Base-by-base conservation (phyloP, 2,888 invertebrate species). In the Cantharis nigra region DNA sequence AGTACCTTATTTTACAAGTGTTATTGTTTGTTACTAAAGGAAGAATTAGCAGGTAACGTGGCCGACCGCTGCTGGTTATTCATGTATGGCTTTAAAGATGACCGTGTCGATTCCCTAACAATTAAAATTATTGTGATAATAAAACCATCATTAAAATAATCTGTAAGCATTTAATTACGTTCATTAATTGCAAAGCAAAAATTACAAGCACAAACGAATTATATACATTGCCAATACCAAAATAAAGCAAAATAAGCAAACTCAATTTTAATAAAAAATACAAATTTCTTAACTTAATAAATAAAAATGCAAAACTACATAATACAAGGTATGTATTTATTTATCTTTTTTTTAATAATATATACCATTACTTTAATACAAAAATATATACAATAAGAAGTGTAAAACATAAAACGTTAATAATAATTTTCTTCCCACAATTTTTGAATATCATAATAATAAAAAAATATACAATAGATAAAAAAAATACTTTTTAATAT, bases 21-120 rank as follows among this genome's bases (percentile, higher is more conserved):
- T 63, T 81, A 84, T 87, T 86, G 87, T 86, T 88, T 88, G 81
- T 92, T 91, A 90, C 91, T 92, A 88, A 95, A 91, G 83, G 95
- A 94, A 84, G 95, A 93, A 90, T 95, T 95, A 86, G 95, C 94
- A 86, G 96, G 96, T 88, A 96, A 91, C 84, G 96, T 96, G 82
- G 96, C 95, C 87, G 96, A 96, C 89, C 96, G 93, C 91, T 95
- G 96, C 88, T 92, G 92, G 83, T 92, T 91, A 87, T 92, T 92
- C 89, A 93, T 90, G 87, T 93, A 94, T 82, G 93, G 91, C 90
- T 94, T 94, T 87, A 94, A 88, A 86, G 93, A 92, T 83, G 94
- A 94, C 84, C 94, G 92, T 87, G 94, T 94, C 62, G 95, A 95
- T 87, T 95, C 95, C 89, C 94, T 95, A 90, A 63, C 90, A 89